Conservation (phyloP, 2,888 invertebrate genomes). For the Lapara coniferarum region DNA sequence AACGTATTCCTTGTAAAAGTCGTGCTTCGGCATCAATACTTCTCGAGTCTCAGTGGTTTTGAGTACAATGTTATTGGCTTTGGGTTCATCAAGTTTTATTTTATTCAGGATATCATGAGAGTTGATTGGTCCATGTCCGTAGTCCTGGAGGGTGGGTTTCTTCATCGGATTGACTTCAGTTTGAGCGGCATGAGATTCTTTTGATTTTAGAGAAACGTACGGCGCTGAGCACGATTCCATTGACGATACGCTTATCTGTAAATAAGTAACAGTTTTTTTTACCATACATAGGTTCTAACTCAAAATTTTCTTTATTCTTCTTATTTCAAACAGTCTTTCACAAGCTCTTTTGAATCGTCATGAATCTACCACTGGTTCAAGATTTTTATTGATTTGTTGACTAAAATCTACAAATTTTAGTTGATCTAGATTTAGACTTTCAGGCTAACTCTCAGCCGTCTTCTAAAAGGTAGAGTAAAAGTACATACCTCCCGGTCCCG, state of each 20-base stretch:
- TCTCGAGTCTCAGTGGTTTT: conserved; percentile 10
- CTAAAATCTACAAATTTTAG: too few relatives aligned
- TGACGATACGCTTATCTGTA: conserved; percentile 7
- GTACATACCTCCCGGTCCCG: neutral
- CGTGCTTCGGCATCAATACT: conserved; percentile 8
- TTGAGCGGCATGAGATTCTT: conserved; percentile 9
- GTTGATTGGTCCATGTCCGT: neutral
- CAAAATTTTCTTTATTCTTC: too few relatives aligned
- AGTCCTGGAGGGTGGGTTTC: neutral
- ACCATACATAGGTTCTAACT: too few relatives aligned
- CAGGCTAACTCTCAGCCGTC: neutral
- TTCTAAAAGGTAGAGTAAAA: neutral
- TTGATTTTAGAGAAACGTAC: neutral
- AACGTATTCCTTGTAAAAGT: conserved; percentile 17
- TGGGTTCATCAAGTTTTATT: neutral
- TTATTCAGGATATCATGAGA: neutral
- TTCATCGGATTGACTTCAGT: neutral
- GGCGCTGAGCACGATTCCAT: conserved; percentile 3
- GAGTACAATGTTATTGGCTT: neutral
- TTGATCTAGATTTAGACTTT: too few relatives aligned
- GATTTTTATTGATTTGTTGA: too few relatives aligned
- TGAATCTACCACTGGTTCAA: too few relatives aligned
- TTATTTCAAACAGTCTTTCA: too few relatives aligned
- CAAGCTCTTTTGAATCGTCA: too few relatives aligned
- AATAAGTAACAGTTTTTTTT: neutral